Conservation (phyloP, 2,113 vertebrate genomes). For the Bungarus multicinctus region DNA sequence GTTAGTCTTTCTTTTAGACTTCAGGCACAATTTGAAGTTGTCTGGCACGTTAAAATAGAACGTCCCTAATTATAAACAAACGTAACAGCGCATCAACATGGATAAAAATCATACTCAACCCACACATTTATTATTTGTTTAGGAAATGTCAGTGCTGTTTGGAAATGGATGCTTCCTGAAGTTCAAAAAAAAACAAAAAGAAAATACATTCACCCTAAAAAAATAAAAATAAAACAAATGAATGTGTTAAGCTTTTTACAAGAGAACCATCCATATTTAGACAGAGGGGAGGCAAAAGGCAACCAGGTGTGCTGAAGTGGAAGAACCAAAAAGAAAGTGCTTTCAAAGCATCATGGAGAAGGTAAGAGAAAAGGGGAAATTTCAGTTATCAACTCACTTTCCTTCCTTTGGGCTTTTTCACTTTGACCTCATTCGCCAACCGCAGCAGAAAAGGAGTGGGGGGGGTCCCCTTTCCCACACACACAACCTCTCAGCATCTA, state of each 20-base stretch:
- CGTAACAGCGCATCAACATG: neutral
- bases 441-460: neutral
- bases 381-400: neutral
- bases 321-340: neutral
- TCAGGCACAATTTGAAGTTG: neutral
- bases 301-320: neutral
- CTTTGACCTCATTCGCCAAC: conserved; percentile 11
- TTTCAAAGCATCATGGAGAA: neutral
- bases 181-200: neutral
- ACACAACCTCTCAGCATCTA: neutral
- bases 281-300: neutral
- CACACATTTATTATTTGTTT: neutral
- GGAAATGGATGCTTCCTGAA: neutral
- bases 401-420: neutral
- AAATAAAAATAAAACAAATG: neutral
- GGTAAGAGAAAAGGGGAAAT: neutral
- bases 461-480: neutral
- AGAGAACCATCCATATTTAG: neutral
- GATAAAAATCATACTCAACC: neutral
- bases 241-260: neutral
- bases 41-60: neutral
- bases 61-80: neutral
- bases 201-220: neutral
- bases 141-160: neutral
- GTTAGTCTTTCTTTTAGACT: neutral